Conservation (phyloP, 2,113 vertebrate genomes). For the Lepidothrix coronata region DNA sequence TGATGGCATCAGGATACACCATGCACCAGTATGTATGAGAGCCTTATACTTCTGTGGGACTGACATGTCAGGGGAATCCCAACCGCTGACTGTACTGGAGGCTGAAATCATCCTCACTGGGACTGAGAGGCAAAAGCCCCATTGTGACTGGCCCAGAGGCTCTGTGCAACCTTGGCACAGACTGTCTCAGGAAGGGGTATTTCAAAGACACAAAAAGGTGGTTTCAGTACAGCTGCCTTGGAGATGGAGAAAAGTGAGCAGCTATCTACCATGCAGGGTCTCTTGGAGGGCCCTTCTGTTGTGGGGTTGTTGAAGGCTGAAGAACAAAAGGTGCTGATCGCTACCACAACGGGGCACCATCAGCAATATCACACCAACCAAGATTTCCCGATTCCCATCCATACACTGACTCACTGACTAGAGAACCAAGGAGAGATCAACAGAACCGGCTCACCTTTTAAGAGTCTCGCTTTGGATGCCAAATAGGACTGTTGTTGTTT, state of each 20-base stretch:
- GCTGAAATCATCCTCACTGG: neutral
- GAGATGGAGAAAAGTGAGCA: neutral
- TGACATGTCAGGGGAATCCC: neutral
- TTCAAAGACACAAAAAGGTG: neutral
- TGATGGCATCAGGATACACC: neutral
- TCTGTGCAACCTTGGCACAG: neutral
- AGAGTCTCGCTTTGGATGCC: too few relatives aligned
- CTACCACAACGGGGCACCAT: neutral
- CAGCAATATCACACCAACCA: neutral
- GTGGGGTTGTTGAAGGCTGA: neutral
- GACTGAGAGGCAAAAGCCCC: neutral
- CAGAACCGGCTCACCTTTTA: rapidly evolving
- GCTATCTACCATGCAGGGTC: neutral
- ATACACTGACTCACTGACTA: neutral
- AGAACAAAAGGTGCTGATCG: rapidly evolving
- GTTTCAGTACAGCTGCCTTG: neutral
- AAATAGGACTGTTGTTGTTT: neutral
- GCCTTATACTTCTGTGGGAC: neutral
- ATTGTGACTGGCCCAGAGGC: neutral
- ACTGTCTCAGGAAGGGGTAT: neutral
- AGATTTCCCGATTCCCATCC: neutral
- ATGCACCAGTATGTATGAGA: neutral
- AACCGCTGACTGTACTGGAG: neutral
- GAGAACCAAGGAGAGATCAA: neutral
- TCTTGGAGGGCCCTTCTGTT: neutral